phyloP scores from a whole-genome alignment of 2,113 vertebrate species.

The Malurus alboscapulatus region DNA sequence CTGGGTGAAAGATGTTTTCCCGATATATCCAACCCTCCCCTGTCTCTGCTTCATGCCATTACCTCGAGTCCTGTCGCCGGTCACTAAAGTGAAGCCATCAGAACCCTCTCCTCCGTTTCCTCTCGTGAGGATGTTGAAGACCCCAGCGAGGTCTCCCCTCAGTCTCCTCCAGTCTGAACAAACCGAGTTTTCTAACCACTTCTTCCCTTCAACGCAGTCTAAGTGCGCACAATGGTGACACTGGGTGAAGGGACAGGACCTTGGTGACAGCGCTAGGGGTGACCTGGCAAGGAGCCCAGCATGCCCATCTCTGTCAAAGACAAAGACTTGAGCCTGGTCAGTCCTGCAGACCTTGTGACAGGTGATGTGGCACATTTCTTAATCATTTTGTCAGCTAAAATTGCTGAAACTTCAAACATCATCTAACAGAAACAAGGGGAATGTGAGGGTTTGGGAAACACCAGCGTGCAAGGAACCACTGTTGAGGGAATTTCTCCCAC shows the following conservation, averaged over 20 bases:
- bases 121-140: no score
- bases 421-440: rapidly evolving
- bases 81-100: not conserved
- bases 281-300: rapidly evolving
- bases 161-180: not conserved
- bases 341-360: not conserved
- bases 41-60: rapidly evolving
- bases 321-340: rapidly evolving
- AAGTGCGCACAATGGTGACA: rapidly evolving
- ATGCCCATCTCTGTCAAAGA: rapidly evolving
- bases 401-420: not conserved
- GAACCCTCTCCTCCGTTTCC: no score
- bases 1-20: not conserved
- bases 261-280: rapidly evolving
- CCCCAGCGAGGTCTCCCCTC: not conserved
- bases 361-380: rapidly evolving
- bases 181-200: not conserved
- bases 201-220: rapidly evolving
- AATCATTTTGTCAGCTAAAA: not conserved
- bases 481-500: not conserved
- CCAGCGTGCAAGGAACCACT: not conserved
- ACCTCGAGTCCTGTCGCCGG: not conserved
- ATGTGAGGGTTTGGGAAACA: not conserved
- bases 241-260: no score
- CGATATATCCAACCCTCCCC: rapidly evolving